Conservation (phyloP, 2,113 vertebrate genomes). For the Passer domesticus region DNA sequence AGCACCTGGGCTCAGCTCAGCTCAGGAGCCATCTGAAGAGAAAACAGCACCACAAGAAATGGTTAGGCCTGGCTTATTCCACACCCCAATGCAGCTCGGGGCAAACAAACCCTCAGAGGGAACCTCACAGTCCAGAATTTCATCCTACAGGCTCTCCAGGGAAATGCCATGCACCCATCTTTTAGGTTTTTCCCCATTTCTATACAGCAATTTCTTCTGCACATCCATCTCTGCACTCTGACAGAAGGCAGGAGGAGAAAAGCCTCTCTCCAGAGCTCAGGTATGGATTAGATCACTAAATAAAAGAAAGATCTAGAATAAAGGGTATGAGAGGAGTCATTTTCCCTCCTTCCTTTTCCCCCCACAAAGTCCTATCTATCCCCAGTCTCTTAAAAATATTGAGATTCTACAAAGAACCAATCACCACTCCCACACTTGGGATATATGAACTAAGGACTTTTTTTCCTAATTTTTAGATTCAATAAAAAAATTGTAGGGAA, state of each 20-base stretch:
- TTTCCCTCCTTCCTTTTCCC: not conserved
- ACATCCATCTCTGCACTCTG: not conserved
- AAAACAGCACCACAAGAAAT: not conserved
- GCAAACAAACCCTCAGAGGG: not conserved
- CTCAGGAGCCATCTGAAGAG: not conserved
- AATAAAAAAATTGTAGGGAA: not conserved
- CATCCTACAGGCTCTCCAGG: not conserved
- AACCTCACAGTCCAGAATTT: not conserved
- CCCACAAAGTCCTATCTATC: not conserved
- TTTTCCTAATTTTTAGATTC: not conserved
- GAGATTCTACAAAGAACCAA: not conserved
- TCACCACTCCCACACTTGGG: not conserved
- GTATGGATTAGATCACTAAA: not conserved
- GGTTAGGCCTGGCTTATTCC: not conserved
- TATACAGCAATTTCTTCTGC: not conserved
- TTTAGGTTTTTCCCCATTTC: not conserved
- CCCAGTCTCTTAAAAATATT: not conserved
- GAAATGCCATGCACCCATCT: not conserved
- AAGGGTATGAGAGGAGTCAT: not conserved
- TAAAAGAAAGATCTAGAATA: not conserved
- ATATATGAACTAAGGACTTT: not conserved
- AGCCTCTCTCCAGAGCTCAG: not conserved
- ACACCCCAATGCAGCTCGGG: accelerated
- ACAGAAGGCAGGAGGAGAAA: not conserved
- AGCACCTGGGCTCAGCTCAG: accelerated